Conservation (phyloP, 1,140 invertebrate species). For the Sitobion miscanthi region DNA sequence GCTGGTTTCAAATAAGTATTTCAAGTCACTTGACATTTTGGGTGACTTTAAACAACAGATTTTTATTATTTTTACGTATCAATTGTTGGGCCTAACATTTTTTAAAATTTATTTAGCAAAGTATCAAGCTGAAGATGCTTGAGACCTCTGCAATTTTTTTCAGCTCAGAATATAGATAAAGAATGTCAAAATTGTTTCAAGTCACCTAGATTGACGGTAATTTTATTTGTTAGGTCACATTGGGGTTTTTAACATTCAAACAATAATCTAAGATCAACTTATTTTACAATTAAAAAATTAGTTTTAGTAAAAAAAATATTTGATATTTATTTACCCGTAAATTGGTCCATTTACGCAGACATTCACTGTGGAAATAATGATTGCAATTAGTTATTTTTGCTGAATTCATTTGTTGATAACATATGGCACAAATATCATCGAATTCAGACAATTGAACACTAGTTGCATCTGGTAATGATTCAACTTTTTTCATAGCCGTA, state of each 20-base stretch:
- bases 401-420: conserved; percentile 90
- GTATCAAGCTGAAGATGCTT: no score
- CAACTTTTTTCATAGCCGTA: conserved; percentile 92
- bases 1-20: no score
- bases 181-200: no score
- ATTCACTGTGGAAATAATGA: conserved; percentile 94
- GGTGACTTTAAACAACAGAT: no score
- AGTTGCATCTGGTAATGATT: conserved; percentile 84
- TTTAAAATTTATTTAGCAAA: no score
- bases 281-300: neutral
- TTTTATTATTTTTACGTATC: no score
- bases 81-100: no score
- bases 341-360: conserved; percentile 95
- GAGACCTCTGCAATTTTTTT: no score
- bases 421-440: conserved; percentile 96
- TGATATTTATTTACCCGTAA: conserved; percentile 66
- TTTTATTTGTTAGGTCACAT: neutral
- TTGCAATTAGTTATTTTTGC: conserved; percentile 92
- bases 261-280: neutral
- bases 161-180: no score
- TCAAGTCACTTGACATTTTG: no score
- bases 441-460: conserved; percentile 74
- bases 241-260: neutral
- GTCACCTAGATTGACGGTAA: neutral
- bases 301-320: neutral